Evolutionary conservation across 2,113 vertebrate genomes (phyloP), one percentile per base, ranked within the genome.

Genomic region (Casuarius casuarius): DNA sequence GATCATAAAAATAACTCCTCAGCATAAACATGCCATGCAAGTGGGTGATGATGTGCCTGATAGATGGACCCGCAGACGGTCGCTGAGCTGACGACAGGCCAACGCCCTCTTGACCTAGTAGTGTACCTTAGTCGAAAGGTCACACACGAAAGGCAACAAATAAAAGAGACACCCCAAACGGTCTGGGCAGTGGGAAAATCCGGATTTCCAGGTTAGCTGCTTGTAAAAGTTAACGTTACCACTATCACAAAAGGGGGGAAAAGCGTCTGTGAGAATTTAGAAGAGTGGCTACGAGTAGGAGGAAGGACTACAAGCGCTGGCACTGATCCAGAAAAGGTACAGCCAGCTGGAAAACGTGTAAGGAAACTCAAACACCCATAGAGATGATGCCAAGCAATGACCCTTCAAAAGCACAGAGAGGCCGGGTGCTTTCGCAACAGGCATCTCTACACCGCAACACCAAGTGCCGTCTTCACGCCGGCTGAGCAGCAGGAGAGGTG

Each of bases 381-480:
- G 3, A 21, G 54, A 16, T 0, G 2, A 8, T 14, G 19, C 2
- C 3, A 82, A 74, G 66, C 61, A 73, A 70, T 12, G 67, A n/a
- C 44, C 68, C 75, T 77, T 78, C 76, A n/a, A 52, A 29, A 70
- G 71, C 38, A 65, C 0, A 1, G 16, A 14, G 48, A 70, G 61
- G 71, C 35, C 35, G 65, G 20, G 26, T 42, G 71, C 28, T 74
- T 5, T 59, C 77, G 35, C 72, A 78, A 90, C 35, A 68, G 35
- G 48, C 7, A 10, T 46, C 12, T 5, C 1, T 0, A 21, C 0
- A 1, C 42, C 33, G 56, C 38, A 31, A 56, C 44, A 66, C 46
- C 26, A 7, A 66, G 38, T 16, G 68, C 44, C 33, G 62, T 48
- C 46, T 48, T 48, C 46, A 48, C 18, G 19, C 18, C 7, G 46